A percentile compares a stretch with the other conserved stretches of the same genome.
phyloP scores from a whole-genome alignment of 2,113 vertebrate species.

The Podocnemis expansa region DNA sequence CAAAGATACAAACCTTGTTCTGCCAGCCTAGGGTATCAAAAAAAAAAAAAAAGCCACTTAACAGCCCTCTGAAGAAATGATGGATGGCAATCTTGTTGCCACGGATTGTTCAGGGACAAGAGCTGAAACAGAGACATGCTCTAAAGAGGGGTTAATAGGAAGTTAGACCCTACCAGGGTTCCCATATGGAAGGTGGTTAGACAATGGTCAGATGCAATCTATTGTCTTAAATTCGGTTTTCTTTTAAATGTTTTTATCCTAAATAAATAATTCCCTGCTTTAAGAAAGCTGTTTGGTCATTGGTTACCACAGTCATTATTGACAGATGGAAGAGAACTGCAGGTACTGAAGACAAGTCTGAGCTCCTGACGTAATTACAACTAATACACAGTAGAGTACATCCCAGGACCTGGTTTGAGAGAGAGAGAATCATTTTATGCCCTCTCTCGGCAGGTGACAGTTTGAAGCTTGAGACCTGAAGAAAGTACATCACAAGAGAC shows the following conservation, averaged over 20 bases:
- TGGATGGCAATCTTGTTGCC: constrained; percentile 57
- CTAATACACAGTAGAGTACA: background rate
- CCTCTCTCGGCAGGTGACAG: background rate
- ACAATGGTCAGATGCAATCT: constrained; percentile 5
- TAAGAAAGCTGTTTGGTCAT: background rate
- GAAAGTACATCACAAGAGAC: background rate
- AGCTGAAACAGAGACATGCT: constrained; percentile 20
- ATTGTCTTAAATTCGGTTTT: background rate
- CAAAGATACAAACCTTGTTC: constrained; percentile 39
- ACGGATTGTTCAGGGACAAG: constrained; percentile 28
- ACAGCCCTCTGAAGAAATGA: constrained; percentile 66
- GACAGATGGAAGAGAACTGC: background rate
- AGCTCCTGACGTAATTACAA: background rate
- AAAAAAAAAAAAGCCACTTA: constrained; percentile 61
- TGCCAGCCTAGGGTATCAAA: constrained; percentile 47
- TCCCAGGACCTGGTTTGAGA: background rate
- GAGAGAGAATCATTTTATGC: background rate
- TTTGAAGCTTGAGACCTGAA: background rate
- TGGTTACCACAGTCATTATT: background rate
- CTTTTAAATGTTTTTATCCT: background rate
- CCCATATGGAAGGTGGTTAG: background rate
- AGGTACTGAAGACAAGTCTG: background rate
- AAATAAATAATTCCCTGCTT: background rate
- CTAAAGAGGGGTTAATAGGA: constrained; percentile 29
- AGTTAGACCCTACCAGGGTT: constrained; percentile 52